phyloP scores from a whole-genome alignment of 53 echinoderm and acorn worm species.

The Arbacia lixula region DNA sequence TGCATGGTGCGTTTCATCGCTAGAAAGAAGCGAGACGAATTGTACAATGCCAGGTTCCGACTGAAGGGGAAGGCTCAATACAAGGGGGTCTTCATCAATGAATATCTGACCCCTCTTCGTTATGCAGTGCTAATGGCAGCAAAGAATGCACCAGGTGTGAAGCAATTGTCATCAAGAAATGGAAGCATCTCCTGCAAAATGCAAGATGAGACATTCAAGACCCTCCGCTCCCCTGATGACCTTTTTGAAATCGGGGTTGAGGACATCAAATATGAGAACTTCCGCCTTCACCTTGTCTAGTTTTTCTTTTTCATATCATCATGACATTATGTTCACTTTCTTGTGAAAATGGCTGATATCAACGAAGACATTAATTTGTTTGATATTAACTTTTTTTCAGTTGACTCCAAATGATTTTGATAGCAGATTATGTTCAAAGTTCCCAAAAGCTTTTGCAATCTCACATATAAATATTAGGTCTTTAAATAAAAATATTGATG shows the following conservation, averaged over 20 bases:
- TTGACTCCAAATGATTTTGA: constrained; percentile 20
- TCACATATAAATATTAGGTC: constrained; percentile 39
- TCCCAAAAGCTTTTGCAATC: constrained; percentile 7
- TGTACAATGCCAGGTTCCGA: background rate
- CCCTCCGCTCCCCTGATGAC: constrained; percentile 36
- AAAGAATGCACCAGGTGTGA: constrained; percentile 41
- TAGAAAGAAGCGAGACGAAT: no score
- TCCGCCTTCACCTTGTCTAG: no score
- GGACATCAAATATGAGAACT: constrained; percentile 20
- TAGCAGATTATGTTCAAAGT: constrained; percentile 5
- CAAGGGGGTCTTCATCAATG: constrained; percentile 25
- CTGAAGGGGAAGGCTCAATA: constrained; percentile 7
- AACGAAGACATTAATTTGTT: constrained; percentile 12
- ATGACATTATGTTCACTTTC: constrained; percentile 2
- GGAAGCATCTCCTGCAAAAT: constrained; percentile 41
- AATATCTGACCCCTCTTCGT: constrained; percentile 33
- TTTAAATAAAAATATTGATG: constrained; percentile 25
- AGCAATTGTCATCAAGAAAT: constrained; percentile 16
- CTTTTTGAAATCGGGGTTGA: constrained; percentile 28
- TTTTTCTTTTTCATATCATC: no score
- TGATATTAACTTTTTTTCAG: constrained; percentile 2
- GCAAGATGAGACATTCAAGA: constrained; percentile 1
- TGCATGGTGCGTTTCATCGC: no score
- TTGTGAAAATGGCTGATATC: background rate
- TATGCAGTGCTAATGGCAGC: constrained; percentile 21